Conservation (phyloP, 2,888 invertebrate species). For the Drosophila tanythrix region DNA sequence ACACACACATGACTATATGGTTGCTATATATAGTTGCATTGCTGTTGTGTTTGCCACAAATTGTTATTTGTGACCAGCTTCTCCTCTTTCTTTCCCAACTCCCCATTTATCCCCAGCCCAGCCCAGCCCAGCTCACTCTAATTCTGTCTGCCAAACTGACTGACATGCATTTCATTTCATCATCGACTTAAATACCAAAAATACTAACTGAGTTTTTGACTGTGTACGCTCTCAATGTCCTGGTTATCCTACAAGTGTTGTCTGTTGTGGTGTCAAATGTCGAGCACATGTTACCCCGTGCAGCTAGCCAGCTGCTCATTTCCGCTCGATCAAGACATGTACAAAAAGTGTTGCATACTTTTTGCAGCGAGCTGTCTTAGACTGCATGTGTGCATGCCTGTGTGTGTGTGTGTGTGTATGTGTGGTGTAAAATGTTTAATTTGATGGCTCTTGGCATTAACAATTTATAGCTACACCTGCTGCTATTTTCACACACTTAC, state of each 20-base stretch:
- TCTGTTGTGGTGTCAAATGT: constrained; percentile 17
- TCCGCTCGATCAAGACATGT: constrained; percentile 41
- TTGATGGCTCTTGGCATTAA: constrained; percentile 68
- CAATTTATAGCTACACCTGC: constrained; percentile 64
- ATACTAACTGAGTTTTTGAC: constrained; percentile 44
- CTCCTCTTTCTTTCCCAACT: neutral
- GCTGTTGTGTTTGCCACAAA: constrained; percentile 36
- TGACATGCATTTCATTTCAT: constrained; percentile 43
- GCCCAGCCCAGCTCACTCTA: constrained; percentile 7
- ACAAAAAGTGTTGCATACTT: constrained; percentile 58
- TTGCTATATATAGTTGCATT: constrained; percentile 36
- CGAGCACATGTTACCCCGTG: constrained; percentile 24
- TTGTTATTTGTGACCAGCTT: constrained; percentile 15
- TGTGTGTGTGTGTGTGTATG: constrained; percentile 1
- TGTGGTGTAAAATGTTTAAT: constrained; percentile 57
- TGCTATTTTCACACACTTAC: constrained; percentile 25
- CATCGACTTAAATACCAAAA: constrained; percentile 42
- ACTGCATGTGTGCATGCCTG: neutral
- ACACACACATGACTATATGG: constrained; percentile 46
- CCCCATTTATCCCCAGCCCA: neutral
- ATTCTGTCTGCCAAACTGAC: constrained; percentile 26
- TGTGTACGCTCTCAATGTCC: constrained; percentile 19
- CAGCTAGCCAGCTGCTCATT: constrained; percentile 37
- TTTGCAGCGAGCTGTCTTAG: constrained; percentile 7
- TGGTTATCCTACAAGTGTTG: neutral